These are phyloP conservation scores for Nerophis ophidion DNA, from an alignment of 2,113 vertebrate genomes.

Conservation along the genomic window DNA sequence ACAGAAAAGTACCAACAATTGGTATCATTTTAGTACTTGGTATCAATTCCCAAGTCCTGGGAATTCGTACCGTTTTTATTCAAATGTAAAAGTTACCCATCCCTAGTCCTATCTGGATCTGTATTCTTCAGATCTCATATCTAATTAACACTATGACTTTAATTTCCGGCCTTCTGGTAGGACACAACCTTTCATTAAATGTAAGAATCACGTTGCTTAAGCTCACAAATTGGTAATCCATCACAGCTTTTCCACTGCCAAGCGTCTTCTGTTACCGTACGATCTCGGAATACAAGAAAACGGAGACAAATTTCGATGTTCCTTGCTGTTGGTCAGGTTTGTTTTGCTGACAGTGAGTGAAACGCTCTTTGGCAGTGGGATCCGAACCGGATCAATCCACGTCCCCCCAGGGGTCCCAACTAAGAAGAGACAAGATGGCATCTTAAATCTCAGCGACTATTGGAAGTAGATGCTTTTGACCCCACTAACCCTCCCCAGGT, in stretches of 20 bases:
- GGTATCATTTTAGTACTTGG: too few species aligned
- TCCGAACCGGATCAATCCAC: slow-evolving; percentile 33
- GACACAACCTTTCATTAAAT: slow-evolving; percentile 5
- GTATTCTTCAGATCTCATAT: not conserved
- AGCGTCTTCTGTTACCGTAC: slow-evolving; percentile 1
- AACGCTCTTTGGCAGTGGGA: slow-evolving; percentile 30
- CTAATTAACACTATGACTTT: not conserved
- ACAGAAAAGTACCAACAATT: too few species aligned
- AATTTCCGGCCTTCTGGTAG: not conserved
- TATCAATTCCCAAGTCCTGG: too few species aligned
- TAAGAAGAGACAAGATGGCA: slow-evolving; percentile 7
- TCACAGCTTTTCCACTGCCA: not conserved
- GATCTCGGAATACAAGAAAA: slow-evolving; percentile 10
- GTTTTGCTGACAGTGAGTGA: slow-evolving; percentile 40
- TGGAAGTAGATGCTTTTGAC: slow-evolving; percentile 5
- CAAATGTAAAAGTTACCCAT: not conserved
- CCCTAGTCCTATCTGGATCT: not conserved
- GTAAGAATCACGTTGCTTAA: not conserved
- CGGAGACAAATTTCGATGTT: slow-evolving; percentile 3
- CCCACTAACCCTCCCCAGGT: not conserved
- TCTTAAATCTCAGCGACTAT: slow-evolving; percentile 12
- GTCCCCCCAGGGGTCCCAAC: slow-evolving; percentile 26
- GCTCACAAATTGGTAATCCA: slow-evolving; percentile 16
- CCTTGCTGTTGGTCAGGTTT: slow-evolving; percentile 26
- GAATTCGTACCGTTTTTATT: too few species aligned